These are phyloP conservation scores for Pandemis cinnamomeana DNA, from an alignment of 2,888 invertebrate genomes.

Conservation along the genomic window DNA sequence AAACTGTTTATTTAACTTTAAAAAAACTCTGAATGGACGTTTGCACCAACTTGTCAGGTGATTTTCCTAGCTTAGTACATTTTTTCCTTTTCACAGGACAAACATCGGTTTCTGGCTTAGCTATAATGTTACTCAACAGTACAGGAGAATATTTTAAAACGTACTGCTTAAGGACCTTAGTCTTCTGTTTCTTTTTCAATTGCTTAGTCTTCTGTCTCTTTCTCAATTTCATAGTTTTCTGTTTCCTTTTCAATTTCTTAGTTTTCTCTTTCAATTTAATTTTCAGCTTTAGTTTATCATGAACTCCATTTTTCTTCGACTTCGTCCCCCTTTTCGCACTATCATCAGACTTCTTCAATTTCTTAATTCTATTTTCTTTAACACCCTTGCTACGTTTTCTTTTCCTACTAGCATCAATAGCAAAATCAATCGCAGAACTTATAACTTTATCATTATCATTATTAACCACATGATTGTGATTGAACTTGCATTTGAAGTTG, in stretches of 20 bases:
- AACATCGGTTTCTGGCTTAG: constrained; percentile 55
- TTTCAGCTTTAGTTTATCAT: constrained; percentile 49
- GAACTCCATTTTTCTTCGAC: constrained; percentile 40
- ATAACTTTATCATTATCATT: constrained; percentile 6
- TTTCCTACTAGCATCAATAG: constrained; percentile 45
- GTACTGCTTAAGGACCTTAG: constrained; percentile 59
- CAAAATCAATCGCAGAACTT: constrained; percentile 50
- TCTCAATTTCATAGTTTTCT: constrained; percentile 56
- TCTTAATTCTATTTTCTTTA: constrained; percentile 7
- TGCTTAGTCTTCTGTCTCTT: constrained; percentile 45
- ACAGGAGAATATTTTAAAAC: constrained; percentile 60
- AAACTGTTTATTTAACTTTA: constrained; percentile 47
- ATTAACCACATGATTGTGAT: constrained; percentile 44
- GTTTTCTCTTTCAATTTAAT: constrained; percentile 64
- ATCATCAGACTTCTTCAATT: constrained; percentile 8
- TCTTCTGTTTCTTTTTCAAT: constrained; percentile 44
- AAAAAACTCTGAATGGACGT: constrained; percentile 70
- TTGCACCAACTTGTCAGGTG: constrained; percentile 65
- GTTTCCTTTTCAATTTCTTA: constrained; percentile 51
- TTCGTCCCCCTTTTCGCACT: constrained; percentile 35
- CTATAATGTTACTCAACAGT: constrained; percentile 48
- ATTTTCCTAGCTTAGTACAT: constrained; percentile 55
- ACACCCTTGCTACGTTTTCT: constrained; percentile 16
- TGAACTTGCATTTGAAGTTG: constrained; percentile 47
- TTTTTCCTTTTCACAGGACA: constrained; percentile 56